phyloP scores from a whole-genome alignment of 2,888 invertebrate species.

The Macrophya alboannulata region DNA sequence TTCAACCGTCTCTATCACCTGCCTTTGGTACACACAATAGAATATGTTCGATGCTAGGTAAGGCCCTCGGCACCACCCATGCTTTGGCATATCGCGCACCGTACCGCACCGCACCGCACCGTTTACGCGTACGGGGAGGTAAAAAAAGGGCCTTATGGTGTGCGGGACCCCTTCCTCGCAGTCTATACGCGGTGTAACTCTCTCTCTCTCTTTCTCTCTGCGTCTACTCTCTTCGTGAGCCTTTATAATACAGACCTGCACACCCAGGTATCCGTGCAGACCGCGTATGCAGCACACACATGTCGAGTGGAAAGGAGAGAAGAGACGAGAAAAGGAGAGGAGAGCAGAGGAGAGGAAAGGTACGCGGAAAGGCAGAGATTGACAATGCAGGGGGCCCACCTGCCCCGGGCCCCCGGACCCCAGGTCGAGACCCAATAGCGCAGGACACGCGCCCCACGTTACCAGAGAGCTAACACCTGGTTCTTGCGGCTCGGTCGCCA shows the following conservation, averaged over 20 bases:
- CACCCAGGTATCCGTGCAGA: neutral
- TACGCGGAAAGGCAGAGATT: slow-evolving; percentile 77
- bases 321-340: slow-evolving; percentile 44
- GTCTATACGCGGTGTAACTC: slow-evolving; percentile 1
- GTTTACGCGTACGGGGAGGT: slow-evolving; percentile 21
- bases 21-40: slow-evolving; percentile 76
- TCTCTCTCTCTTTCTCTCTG: slow-evolving; percentile 25
- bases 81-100: slow-evolving; percentile 53
- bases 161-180: slow-evolving; percentile 32
- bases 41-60: slow-evolving; percentile 72
- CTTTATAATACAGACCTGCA: neutral
- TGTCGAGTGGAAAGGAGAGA: neutral
- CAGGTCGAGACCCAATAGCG: slow-evolving; percentile 51
- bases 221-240: neutral
- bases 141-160: slow-evolving; percentile 46
- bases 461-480: slow-evolving; percentile 54
- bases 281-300: slow-evolving; percentile 12
- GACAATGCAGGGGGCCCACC: slow-evolving; percentile 77
- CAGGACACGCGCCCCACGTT: slow-evolving; percentile 56
- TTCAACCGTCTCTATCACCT: slow-evolving; percentile 80
- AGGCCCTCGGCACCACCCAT: slow-evolving; percentile 62
- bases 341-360: slow-evolving; percentile 55
- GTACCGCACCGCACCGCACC: slow-evolving; percentile 47
- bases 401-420: slow-evolving; percentile 50
- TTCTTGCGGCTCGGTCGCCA: slow-evolving; percentile 46